These are phyloP conservation scores for Dasysyrphus albostriatus DNA, from an alignment of 2,888 invertebrate species.

Conservation along the genomic window DNA sequence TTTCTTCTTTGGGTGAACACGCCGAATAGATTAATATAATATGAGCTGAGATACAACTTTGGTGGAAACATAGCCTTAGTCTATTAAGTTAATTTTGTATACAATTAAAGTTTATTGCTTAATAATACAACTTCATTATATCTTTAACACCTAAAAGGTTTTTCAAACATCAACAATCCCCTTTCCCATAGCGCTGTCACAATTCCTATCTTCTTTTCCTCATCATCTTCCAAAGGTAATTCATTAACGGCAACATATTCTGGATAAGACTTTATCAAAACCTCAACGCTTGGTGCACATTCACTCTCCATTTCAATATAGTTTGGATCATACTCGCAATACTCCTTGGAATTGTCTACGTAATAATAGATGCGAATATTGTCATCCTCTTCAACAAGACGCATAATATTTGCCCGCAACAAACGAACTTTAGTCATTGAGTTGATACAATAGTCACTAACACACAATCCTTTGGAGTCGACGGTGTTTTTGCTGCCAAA, in stretches of 20 bases:
- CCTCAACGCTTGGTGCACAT: conserved; percentile 88
- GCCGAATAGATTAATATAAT: too few relatives aligned
- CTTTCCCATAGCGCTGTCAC: conserved; percentile 92
- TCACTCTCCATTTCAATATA: conserved; percentile 90
- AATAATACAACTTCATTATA: not conserved
- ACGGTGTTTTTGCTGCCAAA: conserved; percentile 90
- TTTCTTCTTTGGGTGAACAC: too few relatives aligned
- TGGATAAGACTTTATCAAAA: conserved; percentile 90
- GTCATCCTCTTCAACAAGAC: conserved; percentile 88
- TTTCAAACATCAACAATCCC: conserved; percentile 89
- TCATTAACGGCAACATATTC: conserved; percentile 89
- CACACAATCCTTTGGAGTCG: conserved; percentile 85
- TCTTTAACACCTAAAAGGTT: conserved; percentile 78
- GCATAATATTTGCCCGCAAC: conserved; percentile 85
- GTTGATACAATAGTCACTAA: conserved; percentile 79
- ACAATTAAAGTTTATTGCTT: not conserved
- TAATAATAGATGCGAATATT: conserved; percentile 90
- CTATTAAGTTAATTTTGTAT: not conserved
- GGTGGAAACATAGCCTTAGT: too few relatives aligned
- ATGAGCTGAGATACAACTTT: too few relatives aligned
- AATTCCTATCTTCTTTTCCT: conserved; percentile 87
- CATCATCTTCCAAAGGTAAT: conserved; percentile 87
- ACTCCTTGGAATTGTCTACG: conserved; percentile 93
- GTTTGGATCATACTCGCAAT: conserved; percentile 92
- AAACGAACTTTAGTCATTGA: conserved; percentile 87